Evolutionary conservation across 2,888 invertebrate species (phyloP).

Genomic region (Aphidius colemani): DNA sequence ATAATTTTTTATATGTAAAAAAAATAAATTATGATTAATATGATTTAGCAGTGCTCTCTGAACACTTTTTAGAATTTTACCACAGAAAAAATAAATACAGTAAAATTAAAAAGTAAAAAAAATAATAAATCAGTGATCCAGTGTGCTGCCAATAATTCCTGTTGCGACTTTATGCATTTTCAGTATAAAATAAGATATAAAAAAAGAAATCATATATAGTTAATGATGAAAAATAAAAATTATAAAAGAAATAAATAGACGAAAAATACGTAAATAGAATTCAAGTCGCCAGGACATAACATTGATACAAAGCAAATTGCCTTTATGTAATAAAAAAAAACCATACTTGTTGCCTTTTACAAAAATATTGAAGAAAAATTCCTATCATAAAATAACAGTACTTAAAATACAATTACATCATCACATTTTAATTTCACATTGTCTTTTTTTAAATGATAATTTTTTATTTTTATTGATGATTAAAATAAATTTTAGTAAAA

Average conservation of each 20-base stretch:
- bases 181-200: slow-evolving; percentile 35
- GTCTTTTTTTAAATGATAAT: slow-evolving; percentile 41
- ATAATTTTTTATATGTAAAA: slow-evolving; percentile 28
- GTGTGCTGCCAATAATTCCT: slow-evolving; percentile 60
- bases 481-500: slow-evolving; percentile 13
- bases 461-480: slow-evolving; percentile 43
- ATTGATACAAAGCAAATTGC: slow-evolving; percentile 60
- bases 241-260: slow-evolving; percentile 18
- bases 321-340: slow-evolving; percentile 54
- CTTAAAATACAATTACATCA: background rate
- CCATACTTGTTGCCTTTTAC: slow-evolving; percentile 56
- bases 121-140: slow-evolving; percentile 45
- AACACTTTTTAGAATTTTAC: slow-evolving; percentile 23
- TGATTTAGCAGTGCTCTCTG: slow-evolving; percentile 45
- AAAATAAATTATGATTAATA: slow-evolving; percentile 28
- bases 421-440: background rate
- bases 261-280: slow-evolving; percentile 30
- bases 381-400: slow-evolving; percentile 12
- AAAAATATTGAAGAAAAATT: slow-evolving; percentile 43
- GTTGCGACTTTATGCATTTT: slow-evolving; percentile 50
- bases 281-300: slow-evolving; percentile 55
- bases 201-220: background rate
- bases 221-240: slow-evolving; percentile 20
- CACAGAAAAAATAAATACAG: slow-evolving; percentile 16
- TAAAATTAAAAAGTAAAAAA: slow-evolving; percentile 30